Evolutionary conservation across 2,113 vertebrate genomes (phyloP), one percentile per base, ranked within the genome.

Genomic region (Neogobius melanostomus): DNA sequence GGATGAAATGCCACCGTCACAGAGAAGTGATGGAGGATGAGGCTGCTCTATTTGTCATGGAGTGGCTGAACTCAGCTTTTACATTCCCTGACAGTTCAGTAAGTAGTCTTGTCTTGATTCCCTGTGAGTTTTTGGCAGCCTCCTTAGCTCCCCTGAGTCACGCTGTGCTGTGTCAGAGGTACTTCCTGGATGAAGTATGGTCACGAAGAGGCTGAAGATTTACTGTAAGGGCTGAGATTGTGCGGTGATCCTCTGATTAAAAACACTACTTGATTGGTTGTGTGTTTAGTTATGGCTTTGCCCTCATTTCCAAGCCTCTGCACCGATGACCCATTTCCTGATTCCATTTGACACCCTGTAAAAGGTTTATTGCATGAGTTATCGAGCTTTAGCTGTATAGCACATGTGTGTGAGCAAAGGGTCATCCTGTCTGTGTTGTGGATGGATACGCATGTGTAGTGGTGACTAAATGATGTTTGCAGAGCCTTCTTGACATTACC

Each of bases 121-220:
- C 73, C 77, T 64, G 71, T 75, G 7, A 2, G 66, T 43, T 64
- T 8, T 81, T 85, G 81, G 76, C 76, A 87, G 76, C 63, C 79
- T 0, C 11, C 73, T 85, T 62, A 61, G 50, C 68, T 76, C 74
- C 48, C 76, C 68, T 71, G 86, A 88, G 66, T 82, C 74, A 77
- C 63, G 71, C 68, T 74, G 43, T 83, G 84, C 87, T 86, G 80
- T 86, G 81, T 85, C 78, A 84, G 84, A 84, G 64, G 63, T 70
- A 77, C 66, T 77, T 79, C 66, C 75, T 73, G 47, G 81, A 80
- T 72, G 72, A 82, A 71, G 46, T 16, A 64, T 69, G 61, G 59
- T 51, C 14, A 65, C 36, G 66, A 61, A 66, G 49, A 51, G 6
- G 50, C 69, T 47, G 54, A 70, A 64, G 71, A 83, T 69, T 59